Percentiles rank a stretch among this genome's conserved stretches.
Conservation (phyloP, 2,113 vertebrate species). For the Sakesphorus luctuosus region DNA sequence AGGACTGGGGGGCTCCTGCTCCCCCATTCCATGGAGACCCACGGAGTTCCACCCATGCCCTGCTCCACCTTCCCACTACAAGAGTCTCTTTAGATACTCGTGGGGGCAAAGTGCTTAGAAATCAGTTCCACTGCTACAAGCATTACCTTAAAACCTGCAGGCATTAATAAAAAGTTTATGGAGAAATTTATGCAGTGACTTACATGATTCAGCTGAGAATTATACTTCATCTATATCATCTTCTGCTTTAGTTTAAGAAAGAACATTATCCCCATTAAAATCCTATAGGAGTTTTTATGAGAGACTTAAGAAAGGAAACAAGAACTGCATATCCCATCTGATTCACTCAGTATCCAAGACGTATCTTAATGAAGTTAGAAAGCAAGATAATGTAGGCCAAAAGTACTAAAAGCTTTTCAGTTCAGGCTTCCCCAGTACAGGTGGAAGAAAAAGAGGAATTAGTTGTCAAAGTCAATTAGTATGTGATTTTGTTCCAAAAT, state of each 20-base stretch:
- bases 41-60: neutral
- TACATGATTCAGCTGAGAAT: neutral
- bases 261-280: neutral
- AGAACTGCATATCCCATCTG: neutral
- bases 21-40: neutral
- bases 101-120: neutral
- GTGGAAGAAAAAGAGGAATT: neutral
- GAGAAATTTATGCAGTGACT: neutral
- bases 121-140: neutral
- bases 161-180: neutral
- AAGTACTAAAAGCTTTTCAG: neutral
- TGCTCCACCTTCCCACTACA: neutral
- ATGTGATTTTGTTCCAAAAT: neutral
- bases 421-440: neutral
- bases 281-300: neutral
- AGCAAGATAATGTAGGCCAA: neutral
- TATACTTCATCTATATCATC: neutral
- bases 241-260: neutral
- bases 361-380: neutral
- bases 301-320: neutral
- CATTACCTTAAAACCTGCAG: neutral
- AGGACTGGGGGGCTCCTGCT: accelerated
- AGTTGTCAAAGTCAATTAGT: neutral
- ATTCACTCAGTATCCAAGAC: neutral
- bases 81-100: neutral